Conservation (phyloP, 2,888 invertebrate species). For the Limenitis camilla region DNA sequence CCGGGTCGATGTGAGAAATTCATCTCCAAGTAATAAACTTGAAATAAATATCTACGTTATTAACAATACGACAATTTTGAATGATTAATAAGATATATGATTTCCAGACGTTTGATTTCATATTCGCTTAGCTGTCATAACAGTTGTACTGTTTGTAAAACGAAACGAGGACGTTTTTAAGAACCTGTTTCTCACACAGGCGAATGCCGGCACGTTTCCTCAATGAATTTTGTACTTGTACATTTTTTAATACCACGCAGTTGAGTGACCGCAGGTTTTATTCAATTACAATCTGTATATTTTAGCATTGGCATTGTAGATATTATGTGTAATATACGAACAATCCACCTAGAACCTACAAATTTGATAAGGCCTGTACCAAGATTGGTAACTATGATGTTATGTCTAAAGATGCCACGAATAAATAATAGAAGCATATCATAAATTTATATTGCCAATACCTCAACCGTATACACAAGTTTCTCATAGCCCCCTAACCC, state of each 20-base stretch:
- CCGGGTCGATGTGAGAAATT: constrained; percentile 38
- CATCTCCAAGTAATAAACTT: constrained; percentile 16
- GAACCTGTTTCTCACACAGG: constrained; percentile 43
- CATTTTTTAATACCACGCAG: constrained; percentile 25
- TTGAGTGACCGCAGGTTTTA: constrained; percentile 31
- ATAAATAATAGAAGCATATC: too few relatives aligned
- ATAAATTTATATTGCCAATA: too few relatives aligned
- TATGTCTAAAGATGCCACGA: too few relatives aligned
- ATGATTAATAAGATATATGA: not conserved
- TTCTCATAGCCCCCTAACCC: too few relatives aligned
- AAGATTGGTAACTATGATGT: too few relatives aligned
- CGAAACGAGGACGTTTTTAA: constrained; percentile 45
- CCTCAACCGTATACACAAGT: too few relatives aligned
- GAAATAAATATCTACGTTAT: not conserved
- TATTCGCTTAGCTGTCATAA: constrained; percentile 39
- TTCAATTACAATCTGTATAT: constrained; percentile 16
- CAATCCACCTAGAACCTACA: too few relatives aligned
- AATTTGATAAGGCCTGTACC: too few relatives aligned
- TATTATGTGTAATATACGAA: too few relatives aligned
- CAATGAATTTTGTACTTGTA: constrained; percentile 41
- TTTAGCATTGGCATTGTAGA: not conserved
- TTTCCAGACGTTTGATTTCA: constrained; percentile 12
- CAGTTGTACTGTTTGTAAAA: constrained; percentile 40
- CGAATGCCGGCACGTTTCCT: constrained; percentile 39
- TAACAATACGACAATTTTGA: not conserved